Conservation (phyloP, 2,113 vertebrate genomes). For the Martes martes region DNA sequence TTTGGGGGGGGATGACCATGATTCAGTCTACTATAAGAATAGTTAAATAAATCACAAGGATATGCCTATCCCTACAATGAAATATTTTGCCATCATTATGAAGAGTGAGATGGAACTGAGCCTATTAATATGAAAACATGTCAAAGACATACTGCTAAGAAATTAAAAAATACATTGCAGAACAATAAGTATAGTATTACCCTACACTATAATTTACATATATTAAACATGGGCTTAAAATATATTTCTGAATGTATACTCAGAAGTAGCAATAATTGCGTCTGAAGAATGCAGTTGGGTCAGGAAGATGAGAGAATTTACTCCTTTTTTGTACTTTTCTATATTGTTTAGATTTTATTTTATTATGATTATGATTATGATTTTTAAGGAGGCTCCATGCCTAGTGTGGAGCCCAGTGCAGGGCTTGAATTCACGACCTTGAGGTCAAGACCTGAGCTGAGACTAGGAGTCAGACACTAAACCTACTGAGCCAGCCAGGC, state of each 20-base stretch:
- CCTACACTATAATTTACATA: not conserved
- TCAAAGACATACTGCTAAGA: not conserved
- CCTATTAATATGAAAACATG: not conserved
- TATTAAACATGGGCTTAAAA: not conserved
- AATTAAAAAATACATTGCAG: not conserved
- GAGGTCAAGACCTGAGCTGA: not conserved
- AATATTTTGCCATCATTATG: not conserved
- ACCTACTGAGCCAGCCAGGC: not conserved
- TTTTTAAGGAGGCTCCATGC: not conserved
- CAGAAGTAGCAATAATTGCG: not conserved
- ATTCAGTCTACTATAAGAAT: not conserved
- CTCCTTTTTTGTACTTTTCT: not conserved
- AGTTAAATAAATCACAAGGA: not conserved
- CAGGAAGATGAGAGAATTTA: not conserved
- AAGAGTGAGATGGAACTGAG: not conserved
- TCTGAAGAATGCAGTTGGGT: not conserved
- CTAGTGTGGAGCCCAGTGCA: not conserved
- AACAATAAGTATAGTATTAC: not conserved
- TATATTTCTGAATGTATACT: not conserved
- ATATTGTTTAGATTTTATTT: not conserved
- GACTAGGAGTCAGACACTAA: not conserved
- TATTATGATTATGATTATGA: not conserved
- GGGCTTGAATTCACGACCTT: not conserved
- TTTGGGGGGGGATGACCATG: not conserved
- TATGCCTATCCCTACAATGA: not conserved